phyloP scores from a whole-genome alignment of 2,888 invertebrate genomes.

The Sesia apiformis region DNA sequence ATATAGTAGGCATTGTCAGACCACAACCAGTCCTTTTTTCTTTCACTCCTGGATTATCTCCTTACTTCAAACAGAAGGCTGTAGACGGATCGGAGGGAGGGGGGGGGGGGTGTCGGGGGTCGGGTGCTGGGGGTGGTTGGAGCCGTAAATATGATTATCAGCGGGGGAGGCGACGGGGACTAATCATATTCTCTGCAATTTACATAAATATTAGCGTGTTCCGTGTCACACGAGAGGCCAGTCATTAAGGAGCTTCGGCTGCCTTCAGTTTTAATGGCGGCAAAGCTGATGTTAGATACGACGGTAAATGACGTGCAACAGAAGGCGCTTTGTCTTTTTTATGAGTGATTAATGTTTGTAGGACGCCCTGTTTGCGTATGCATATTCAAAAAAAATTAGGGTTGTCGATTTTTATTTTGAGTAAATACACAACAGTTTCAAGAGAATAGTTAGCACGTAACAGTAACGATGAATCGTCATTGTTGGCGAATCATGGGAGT shows the following conservation, averaged over 20 bases:
- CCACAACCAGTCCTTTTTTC: no score
- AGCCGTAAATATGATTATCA: constrained; percentile 74
- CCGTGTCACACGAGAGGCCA: constrained; percentile 61
- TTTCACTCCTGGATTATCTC: not conserved
- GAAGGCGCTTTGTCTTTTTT: constrained; percentile 69
- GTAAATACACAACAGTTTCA: no score
- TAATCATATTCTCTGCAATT: constrained; percentile 74
- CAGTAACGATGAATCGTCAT: no score
- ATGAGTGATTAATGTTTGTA: constrained; percentile 66
- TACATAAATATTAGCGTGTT: constrained; percentile 73
- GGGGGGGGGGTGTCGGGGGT: not conserved
- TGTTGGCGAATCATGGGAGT: no score
- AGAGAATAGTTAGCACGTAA: no score
- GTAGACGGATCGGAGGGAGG: not conserved
- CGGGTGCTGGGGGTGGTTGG: constrained; percentile 19
- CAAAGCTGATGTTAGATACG: constrained; percentile 58
- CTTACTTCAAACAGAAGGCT: not conserved
- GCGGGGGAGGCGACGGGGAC: constrained; percentile 67
- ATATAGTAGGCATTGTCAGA: no score
- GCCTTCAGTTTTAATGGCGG: constrained; percentile 38
- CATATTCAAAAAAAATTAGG: constrained; percentile 42
- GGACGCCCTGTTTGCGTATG: constrained; percentile 39
- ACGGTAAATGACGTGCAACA: constrained; percentile 18
- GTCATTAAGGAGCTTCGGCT: constrained; percentile 42
- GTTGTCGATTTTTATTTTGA: constrained; percentile 22